These are phyloP conservation scores for Catocala fraxini DNA, from an alignment of 2,888 invertebrate species.

Conservation along the genomic window DNA sequence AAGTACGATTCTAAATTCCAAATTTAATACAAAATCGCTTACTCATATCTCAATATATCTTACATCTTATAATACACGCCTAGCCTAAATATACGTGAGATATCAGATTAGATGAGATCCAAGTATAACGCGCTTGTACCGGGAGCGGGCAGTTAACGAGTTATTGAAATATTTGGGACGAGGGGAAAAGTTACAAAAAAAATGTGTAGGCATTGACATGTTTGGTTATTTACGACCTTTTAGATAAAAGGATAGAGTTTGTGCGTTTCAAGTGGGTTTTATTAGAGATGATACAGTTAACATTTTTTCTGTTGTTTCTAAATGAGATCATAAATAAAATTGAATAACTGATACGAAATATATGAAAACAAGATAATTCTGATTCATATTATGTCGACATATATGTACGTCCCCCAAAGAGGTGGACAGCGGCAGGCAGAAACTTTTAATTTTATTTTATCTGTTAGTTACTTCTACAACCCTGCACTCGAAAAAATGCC, in stretches of 20 bases:
- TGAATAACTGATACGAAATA: background rate
- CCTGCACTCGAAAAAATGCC: too few relatives aligned
- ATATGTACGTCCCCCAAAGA: too few relatives aligned
- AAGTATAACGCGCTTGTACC: slow-evolving; percentile 42
- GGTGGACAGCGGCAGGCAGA: too few relatives aligned
- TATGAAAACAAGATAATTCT: too few relatives aligned
- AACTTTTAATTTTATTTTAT: too few relatives aligned
- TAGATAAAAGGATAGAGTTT: slow-evolving; percentile 30
- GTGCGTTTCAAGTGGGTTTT: slow-evolving; percentile 3
- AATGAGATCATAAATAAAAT: background rate
- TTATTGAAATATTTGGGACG: slow-evolving; percentile 52
- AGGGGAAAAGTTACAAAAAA: slow-evolving; percentile 39
- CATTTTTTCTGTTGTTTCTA: background rate
- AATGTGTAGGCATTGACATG: slow-evolving; percentile 45
- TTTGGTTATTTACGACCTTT: slow-evolving; percentile 40
- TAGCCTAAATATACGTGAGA: slow-evolving; percentile 45
- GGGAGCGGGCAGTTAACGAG: slow-evolving; percentile 49
- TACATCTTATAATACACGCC: slow-evolving; percentile 24
- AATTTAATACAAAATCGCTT: background rate
- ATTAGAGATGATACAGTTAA: slow-evolving; percentile 7
- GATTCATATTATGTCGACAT: too few relatives aligned
- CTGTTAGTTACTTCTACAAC: too few relatives aligned
- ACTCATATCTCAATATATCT: slow-evolving; percentile 1
- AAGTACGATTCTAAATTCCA: too few relatives aligned
- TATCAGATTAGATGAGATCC: slow-evolving; percentile 49